Base-by-base conservation (phyloP, 2,888 invertebrate species). In the Stegana nigrithorax region DNA sequence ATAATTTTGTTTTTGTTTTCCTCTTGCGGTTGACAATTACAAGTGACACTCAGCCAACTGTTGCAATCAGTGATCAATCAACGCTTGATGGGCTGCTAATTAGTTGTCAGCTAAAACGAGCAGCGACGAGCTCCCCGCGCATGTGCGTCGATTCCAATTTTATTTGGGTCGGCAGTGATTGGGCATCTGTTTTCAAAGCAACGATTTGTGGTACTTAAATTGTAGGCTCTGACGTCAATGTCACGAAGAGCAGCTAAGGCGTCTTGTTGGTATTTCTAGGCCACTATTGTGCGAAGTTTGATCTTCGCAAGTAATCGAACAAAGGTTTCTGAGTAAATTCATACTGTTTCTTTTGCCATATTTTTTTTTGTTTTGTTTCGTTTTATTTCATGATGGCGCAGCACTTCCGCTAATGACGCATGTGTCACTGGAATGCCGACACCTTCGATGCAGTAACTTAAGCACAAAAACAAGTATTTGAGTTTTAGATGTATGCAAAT, bases 1-100 rank as follows among this genome's bases (percentile, higher is more conserved):
- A 42, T 42, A 14, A 8, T 47, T 47, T n/a, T 23, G 25, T n/a
- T 23, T 17, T 36, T 47, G 17, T 47, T 47, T 47, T 47, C 10
- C 23, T 10, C 17, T 8, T 5, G 4, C 36, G 36, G 42, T 50
- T 64, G 67, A 65, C 72, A 72, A 59, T 67, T 53, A 58, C 56
- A 63, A 19, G 64, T 60, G 70, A 66, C 70, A 70, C 70, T 32
- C 27, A 55, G 36, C 36, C 53, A 50, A 50, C 12, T 32, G 32
- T 53, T 8, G 53, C 53, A 25, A 36, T 55, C 36, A 32, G 32
- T 32, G 32, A 53, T 53, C 53, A 53, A 55, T 55, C 53, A 55
- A 32, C 6, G 53, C 32, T 36, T 27, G 53, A 32, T 23, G 8
- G 19, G n/a, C 23, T 21, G 47, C 39, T 39, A 39, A 47, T 47